Evolutionary conservation across 1,140 invertebrate genomes (phyloP), one percentile per base, ranked within the genome.

Genomic region (Nylanderia fulva): DNA sequence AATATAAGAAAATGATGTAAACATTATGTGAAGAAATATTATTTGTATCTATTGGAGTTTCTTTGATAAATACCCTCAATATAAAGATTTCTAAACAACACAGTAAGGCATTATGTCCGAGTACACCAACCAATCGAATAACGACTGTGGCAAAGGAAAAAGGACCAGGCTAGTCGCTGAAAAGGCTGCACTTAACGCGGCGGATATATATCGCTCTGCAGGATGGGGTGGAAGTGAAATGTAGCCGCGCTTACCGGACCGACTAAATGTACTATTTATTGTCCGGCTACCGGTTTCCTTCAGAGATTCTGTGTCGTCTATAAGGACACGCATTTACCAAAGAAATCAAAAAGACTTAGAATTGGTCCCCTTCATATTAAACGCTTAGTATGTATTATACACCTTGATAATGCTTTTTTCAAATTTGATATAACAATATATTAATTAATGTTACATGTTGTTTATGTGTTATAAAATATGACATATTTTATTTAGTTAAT

Each of bases 261-360:
- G 58, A 18, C 80, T 88, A 87, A 88, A 87, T 66, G 85, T 64
- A 77, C 86, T 88, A 88, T 88, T 88, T 88, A 87, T 88, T 87
- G 86, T 85, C 52, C 86, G n/a, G 64, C 60, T 21, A 48, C 56
- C 64, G 45, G 64, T 45, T 66, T 64, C 27, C 52, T 72, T 77
- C 29, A 52, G 42, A 84, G 75, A 87, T 72, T n/a, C 56, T 27
- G 18, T 54, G 11, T 54, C 71, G 33, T 52, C 48, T 29, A 24
- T 66, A 54, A 60, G 58, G 11, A 42, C 61, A 33, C 11, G 15
- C 52, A 72, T 84, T 88, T 60, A 88, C 33, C 36, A 68, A 42
- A 42, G n/a, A 42, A 42, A 88, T 21, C 18, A 60, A 45, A 45
- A 13, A 29, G n/a, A 48, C 45, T 66, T 45, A 71, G 33, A 72